Conservation (phyloP, 2,113 vertebrate species). For the Odontesthes bonariensis region DNA sequence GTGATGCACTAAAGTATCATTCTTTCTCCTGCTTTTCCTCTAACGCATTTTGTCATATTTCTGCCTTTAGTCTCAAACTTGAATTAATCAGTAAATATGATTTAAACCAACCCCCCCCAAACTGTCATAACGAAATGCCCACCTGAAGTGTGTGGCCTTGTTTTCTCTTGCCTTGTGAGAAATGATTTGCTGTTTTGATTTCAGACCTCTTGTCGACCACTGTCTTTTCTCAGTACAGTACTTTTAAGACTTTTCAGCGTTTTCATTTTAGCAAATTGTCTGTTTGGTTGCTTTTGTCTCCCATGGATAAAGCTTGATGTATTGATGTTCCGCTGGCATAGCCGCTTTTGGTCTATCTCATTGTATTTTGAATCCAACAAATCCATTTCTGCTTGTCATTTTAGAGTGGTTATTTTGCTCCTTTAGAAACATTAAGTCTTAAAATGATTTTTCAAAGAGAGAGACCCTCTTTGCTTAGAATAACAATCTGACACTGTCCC, state of each 20-base stretch:
- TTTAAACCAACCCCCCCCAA: neutral
- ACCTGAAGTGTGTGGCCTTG: no score
- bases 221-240: no score
- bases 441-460: neutral
- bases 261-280: neutral
- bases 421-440: neutral
- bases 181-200: no score
- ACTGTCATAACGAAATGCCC: neutral
- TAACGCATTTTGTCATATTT: neutral
- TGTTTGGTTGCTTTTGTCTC: neutral
- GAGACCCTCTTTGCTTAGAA: neutral
- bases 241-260: neutral
- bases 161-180: neutral
- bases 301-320: neutral
- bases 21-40: neutral
- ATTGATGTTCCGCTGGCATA: slow-evolving; percentile 1
- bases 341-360: neutral
- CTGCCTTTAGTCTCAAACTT: neutral
- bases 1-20: neutral
- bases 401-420: neutral
- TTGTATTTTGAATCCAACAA: neutral
- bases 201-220: neutral
- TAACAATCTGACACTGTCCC: neutral
- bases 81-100: neutral
- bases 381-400: slow-evolving; percentile 6